Conservation (phyloP, 2,113 vertebrate genomes). For the Ameiurus melas region DNA sequence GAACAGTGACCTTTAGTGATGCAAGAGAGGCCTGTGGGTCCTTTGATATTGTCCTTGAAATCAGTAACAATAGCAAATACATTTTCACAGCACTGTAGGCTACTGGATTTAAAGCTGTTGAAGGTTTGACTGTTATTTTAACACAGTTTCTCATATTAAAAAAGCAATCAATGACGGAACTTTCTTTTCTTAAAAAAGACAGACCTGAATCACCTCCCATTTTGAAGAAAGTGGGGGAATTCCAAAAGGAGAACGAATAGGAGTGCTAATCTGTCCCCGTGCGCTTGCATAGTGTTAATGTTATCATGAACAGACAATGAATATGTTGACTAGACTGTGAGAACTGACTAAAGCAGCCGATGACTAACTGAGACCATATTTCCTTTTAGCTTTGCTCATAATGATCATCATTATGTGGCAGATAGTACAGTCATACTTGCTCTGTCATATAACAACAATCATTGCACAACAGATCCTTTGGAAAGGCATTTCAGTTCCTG, state of each 20-base stretch:
- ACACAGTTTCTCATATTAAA: background rate
- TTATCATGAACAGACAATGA: background rate
- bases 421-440: slow-evolving; percentile 13
- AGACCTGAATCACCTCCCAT: background rate
- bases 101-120: background rate
- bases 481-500: background rate
- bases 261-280: background rate
- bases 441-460: background rate
- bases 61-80: no score
- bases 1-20: no score
- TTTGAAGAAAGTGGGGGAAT: background rate
- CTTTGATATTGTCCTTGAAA: no score
- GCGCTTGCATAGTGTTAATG: background rate
- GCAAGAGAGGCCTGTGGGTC: no score
- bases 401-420: slow-evolving; percentile 6
- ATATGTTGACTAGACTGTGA: background rate
- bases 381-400: background rate
- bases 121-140: background rate
- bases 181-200: background rate
- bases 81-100: no score
- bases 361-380: background rate
- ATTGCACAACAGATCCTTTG: background rate
- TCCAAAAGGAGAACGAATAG: background rate
- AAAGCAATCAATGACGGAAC: background rate
- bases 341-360: background rate